Conservation (phyloP, 2,797 vertebrate species). For the Arrhamphus sclerolepis region DNA sequence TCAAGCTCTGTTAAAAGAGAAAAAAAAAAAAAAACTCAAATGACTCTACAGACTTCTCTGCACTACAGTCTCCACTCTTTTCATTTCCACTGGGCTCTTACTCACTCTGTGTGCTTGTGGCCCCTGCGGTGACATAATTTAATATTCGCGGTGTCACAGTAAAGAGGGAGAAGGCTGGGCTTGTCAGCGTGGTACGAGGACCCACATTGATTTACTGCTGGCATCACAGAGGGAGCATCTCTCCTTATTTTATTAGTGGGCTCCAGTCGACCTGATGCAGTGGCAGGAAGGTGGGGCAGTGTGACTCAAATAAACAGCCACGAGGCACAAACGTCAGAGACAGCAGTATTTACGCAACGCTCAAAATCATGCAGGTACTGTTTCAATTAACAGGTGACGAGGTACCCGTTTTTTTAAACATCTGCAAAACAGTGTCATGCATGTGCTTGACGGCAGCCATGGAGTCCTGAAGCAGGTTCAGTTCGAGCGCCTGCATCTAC, state of each 20-base stretch:
- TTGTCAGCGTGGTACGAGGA: slow-evolving; percentile 66
- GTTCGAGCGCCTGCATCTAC: slow-evolving; percentile 3
- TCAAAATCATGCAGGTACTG: not conserved
- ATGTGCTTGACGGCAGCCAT: slow-evolving; percentile 31
- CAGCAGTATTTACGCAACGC: slow-evolving; percentile 24
- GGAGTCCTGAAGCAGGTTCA: slow-evolving; percentile 20
- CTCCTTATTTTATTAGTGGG: slow-evolving; percentile 76
- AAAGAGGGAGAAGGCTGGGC: slow-evolving; percentile 75
- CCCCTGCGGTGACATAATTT: slow-evolving; percentile 71
- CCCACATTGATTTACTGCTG: slow-evolving; percentile 76
- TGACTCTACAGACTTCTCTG: slow-evolving; percentile 34
- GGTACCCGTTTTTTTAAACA: slow-evolving; percentile 30
- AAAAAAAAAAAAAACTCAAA: slow-evolving; percentile 10
- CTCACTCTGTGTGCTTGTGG: slow-evolving; percentile 28
- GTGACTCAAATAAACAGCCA: slow-evolving; percentile 43
- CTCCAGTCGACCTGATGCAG: slow-evolving; percentile 67
- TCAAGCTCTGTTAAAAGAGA: slow-evolving; percentile 3
- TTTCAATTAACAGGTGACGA: slow-evolving; percentile 3
- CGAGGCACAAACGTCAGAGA: slow-evolving; percentile 24
- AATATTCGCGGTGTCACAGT: slow-evolving; percentile 78
- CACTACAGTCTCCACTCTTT: slow-evolving; percentile 23
- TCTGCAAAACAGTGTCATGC: slow-evolving; percentile 30
- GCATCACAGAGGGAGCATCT: slow-evolving; percentile 72
- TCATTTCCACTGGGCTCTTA: slow-evolving; percentile 9
- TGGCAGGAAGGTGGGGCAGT: slow-evolving; percentile 61